A percentile compares a stretch with the other conserved stretches of the same genome.
These are phyloP conservation scores for Lepus timidus DNA, from an alignment of 2,113 vertebrate genomes.

Conservation along the genomic window DNA sequence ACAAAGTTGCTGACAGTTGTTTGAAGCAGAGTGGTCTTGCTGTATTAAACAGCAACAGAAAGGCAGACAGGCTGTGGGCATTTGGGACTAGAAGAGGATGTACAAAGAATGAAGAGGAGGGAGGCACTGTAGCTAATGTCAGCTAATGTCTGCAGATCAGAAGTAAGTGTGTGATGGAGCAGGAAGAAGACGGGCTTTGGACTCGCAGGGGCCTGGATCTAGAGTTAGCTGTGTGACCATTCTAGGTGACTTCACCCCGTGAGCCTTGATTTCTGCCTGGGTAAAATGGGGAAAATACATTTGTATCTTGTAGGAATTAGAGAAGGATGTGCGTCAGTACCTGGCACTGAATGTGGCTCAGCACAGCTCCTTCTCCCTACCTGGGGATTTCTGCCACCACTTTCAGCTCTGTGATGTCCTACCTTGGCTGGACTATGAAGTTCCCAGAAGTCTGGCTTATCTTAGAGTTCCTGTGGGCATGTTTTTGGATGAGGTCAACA, in stretches of 20 bases:
- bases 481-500: background rate
- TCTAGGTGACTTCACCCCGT: background rate
- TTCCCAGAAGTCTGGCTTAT: background rate
- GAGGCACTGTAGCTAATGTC: background rate
- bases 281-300: background rate
- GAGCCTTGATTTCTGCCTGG: background rate
- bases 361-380: background rate
- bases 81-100: background rate
- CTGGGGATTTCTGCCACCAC: background rate
- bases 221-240: background rate
- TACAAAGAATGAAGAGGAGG: background rate
- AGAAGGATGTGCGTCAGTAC: background rate
- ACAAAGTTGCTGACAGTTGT: background rate
- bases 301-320: slow-evolving; percentile 1
- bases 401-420: background rate
- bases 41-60: background rate
- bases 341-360: background rate
- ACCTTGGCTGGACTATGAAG: background rate
- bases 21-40: background rate
- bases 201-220: background rate
- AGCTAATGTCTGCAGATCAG: background rate
- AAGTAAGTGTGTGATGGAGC: background rate
- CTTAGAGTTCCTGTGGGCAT: background rate
- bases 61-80: background rate
- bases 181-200: background rate